phyloP scores from a whole-genome alignment of 1,140 invertebrate genomes.

The Parapsyche elsis region DNA sequence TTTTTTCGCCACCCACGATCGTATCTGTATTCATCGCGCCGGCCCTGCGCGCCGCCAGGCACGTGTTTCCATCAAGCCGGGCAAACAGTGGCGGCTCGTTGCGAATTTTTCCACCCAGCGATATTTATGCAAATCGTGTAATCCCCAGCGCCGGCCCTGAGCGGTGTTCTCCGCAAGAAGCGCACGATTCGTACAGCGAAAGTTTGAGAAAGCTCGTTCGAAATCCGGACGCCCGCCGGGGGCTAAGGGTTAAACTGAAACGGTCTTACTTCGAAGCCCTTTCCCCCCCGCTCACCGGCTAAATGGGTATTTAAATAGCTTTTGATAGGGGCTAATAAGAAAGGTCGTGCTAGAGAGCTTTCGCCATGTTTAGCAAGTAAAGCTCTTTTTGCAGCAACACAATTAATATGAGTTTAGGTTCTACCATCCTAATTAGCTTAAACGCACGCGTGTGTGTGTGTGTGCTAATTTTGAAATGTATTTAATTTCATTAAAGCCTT shows the following conservation, averaged over 20 bases:
- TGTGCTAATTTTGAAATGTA: no score
- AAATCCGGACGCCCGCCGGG: not conserved
- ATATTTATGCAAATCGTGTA: slow-evolving; percentile 41
- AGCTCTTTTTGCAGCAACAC: no score
- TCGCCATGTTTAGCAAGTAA: not conserved
- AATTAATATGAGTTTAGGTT: no score
- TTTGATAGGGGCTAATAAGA: not conserved
- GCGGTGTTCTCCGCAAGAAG: not conserved
- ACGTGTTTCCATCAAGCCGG: slow-evolving; percentile 22
- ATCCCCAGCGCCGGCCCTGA: slow-evolving; percentile 10
- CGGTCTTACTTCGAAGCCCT: no score
- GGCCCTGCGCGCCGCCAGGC: not conserved
- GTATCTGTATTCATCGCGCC: slow-evolving; percentile 20
- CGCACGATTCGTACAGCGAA: not conserved
- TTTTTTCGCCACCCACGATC: not conserved
- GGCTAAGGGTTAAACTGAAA: not conserved
- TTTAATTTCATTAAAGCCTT: no score
- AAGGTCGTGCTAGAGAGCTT: no score
- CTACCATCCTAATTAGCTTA: no score
- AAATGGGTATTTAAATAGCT: slow-evolving; percentile 24
- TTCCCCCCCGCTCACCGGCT: not conserved
- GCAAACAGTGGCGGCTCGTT: not conserved
- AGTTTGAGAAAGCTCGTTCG: not conserved
- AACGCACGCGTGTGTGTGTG: no score
- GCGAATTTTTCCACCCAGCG: not conserved